Base-by-base conservation (phyloP, 92 coral and sea anemone species). In the Galaxea fascicularis region DNA sequence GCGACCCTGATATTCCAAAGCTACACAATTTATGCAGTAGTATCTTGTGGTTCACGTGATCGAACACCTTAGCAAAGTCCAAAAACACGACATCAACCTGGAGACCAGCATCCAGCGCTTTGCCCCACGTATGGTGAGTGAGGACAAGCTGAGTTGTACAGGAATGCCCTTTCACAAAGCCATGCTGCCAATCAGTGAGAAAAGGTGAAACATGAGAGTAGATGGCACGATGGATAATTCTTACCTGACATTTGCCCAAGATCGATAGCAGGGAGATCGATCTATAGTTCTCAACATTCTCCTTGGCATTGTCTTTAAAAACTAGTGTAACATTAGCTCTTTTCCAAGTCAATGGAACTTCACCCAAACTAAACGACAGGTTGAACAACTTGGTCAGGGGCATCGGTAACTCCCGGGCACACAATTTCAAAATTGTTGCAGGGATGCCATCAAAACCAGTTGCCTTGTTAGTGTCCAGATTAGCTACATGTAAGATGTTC, bases 71-170 rank as follows among this genome's bases (percentile, higher is more conserved):
- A n/a, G n/a, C n/a, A n/a, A n/a, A n/a, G n/a, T n/a, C n/a, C n/a
- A n/a, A n/a, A n/a, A n/a, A n/a, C n/a, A n/a, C n/a, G n/a, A n/a
- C 74, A 35, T 68, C 74, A 68, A 68, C 74, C 74, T 29, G 74
- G n/a, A 68, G 74, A 68, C 74, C 49, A n/a, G 12, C 74, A 16
- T 68, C 74, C n/a, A 68, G 49, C 74, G 74, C 74, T 68, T 68
- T 35, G 20, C 17, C 7, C 74, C 74, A 68, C 47, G 9, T 68
- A 26, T 68, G 74, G 26, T 68, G 74, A 21, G 51, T n/a, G n/a
- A n/a, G n/a, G n/a, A n/a, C n/a, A n/a, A n/a, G n/a, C n/a, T n/a
- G n/a, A n/a, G n/a, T n/a, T n/a, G n/a, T n/a, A n/a, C n/a, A n/a
- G n/a, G n/a, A n/a, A n/a, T n/a, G n/a, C n/a, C n/a, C n/a, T n/a